Conservation (phyloP, 2,113 vertebrate species). For the Limanda limanda region DNA sequence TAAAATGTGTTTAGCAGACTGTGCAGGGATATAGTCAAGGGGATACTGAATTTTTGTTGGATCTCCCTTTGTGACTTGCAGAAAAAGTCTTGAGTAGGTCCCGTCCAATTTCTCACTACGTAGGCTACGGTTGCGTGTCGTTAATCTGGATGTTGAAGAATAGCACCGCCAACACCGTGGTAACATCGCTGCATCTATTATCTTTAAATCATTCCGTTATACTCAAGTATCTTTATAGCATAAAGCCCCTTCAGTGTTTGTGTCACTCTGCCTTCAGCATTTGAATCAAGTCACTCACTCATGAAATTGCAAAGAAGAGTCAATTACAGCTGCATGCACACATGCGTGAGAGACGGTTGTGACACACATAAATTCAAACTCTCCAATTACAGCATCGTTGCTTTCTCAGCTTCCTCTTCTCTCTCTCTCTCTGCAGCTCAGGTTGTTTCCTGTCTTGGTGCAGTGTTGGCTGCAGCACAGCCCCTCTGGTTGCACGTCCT, state of each 20-base stretch:
- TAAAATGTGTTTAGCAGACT: too few relatives aligned
- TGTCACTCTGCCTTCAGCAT: too few relatives aligned
- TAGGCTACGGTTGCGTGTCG: too few relatives aligned
- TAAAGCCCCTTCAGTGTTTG: too few relatives aligned
- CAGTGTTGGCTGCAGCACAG: conserved; percentile 23
- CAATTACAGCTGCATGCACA: not conserved
- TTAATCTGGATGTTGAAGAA: too few relatives aligned
- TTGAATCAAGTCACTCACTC: not conserved
- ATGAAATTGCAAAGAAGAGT: not conserved
- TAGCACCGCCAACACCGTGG: too few relatives aligned
- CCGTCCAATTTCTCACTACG: too few relatives aligned
- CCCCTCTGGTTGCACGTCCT: conserved; percentile 38
- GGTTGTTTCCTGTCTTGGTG: conserved; percentile 28
- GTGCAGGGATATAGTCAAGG: too few relatives aligned
- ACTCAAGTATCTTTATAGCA: too few relatives aligned
- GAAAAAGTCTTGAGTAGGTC: too few relatives aligned
- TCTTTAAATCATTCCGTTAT: not conserved
- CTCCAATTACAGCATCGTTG: conserved; percentile 20
- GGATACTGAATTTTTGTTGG: too few relatives aligned
- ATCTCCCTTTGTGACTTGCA: too few relatives aligned
- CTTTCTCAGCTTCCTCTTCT: conserved; percentile 14
- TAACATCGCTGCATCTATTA: not conserved
- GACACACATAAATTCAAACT: conserved; percentile 35
- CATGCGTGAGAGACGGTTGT: not conserved
- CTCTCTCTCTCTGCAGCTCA: conserved; percentile 10